Evolutionary conservation across 2,888 invertebrate species (phyloP), one percentile per base, ranked within the genome.

Genomic region (Ichneumoninae sp.): DNA sequence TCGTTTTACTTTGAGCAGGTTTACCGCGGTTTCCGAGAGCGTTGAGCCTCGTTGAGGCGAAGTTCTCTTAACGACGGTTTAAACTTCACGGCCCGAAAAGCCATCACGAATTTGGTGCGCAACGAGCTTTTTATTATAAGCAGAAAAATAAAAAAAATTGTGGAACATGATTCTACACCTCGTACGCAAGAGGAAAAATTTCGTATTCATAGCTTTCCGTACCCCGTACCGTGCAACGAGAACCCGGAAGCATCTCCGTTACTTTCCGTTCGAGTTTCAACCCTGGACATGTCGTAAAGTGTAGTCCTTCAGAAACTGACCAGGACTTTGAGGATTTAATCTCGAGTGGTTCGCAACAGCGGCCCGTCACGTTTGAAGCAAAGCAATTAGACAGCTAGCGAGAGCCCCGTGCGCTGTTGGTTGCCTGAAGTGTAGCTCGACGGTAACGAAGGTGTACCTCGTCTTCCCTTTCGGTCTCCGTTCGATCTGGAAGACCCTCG

Each of bases 311-410:
- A 2, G 63, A 40, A 30, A 69, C 36, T 76, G 76, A 76, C 76
- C 77, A 16, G 66, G 63, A 66, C 76, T 82, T 66, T 76, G 47
- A 66, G 66, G 76, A 82, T 76, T 82, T 71, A 54, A 50, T 70
- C 76, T 81, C 76, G 65, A 81, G 81, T 26, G 75, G 60, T 13
- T 13, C 10, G 60, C n/a, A 57, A n/a, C 22, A 63, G 60, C 40
- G 50, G n/a, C 16, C 54, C 69, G 19, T 52, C 63, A 19, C 33
- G 52, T 76, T 47, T 36, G 71, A 71, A 54, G 65, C 57, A 57
- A 82, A 77, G 81, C 81, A 82, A 82, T 82, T 82, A 77, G 76
- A 65, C 68, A 13, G 8, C 54, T 22, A 47, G 50, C 44, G 44
- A 16, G 19, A 47, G 1, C 16, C 33, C 19, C 16, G 70, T 70